phyloP scores from a whole-genome alignment of 2,797 vertebrate genomes.

The Lagorchestes hirsutus region DNA sequence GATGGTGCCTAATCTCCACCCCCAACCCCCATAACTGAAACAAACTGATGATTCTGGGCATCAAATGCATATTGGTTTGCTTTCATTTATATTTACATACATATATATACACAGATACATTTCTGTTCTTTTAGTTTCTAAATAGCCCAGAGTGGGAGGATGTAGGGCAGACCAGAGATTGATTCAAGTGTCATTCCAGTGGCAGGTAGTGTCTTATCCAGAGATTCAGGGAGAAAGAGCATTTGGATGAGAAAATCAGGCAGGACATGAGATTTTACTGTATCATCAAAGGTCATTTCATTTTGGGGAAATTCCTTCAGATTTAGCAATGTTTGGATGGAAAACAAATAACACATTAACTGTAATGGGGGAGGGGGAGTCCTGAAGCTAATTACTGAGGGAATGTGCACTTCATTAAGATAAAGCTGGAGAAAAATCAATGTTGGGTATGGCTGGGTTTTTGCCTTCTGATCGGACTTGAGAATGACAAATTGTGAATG shows the following conservation, averaged over 20 bases:
- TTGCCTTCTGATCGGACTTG: constrained; percentile 78
- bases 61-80: neutral
- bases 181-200: fast-evolving
- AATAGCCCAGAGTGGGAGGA: neutral
- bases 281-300: constrained; percentile 73
- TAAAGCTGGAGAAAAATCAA: constrained; percentile 79
- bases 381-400: constrained; percentile 83
- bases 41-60: neutral
- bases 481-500: constrained; percentile 76
- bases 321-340: constrained; percentile 68
- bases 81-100: neutral
- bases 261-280: constrained; percentile 56
- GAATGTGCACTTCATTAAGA: constrained; percentile 81
- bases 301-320: constrained; percentile 75
- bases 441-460: constrained; percentile 78
- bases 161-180: neutral
- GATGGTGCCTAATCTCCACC: neutral
- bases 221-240: constrained; percentile 20
- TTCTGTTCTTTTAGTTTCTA: neutral
- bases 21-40: neutral
- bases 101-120: too few relatives aligned
- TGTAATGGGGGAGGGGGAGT: constrained; percentile 40
- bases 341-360: constrained; percentile 79
- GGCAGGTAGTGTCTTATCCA: neutral
- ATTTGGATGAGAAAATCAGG: constrained; percentile 59